Evolutionary conservation across 2,113 vertebrate species (phyloP).

Genomic region (Myanophis thanlyinensis): DNA sequence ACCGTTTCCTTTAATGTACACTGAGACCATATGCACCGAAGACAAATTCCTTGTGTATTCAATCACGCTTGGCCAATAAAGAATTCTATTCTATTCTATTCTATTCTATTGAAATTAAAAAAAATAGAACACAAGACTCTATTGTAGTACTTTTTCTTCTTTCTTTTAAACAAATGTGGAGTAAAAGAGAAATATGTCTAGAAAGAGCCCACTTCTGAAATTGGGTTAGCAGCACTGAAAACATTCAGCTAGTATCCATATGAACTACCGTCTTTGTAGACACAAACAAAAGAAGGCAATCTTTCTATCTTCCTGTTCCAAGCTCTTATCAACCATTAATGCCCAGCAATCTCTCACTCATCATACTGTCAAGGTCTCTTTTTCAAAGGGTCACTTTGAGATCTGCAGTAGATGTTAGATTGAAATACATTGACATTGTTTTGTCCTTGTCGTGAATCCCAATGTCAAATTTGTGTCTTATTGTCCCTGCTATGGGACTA

Average conservation of each 20-base stretch:
- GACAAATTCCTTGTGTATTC: too few relatives aligned
- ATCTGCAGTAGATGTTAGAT: neutral
- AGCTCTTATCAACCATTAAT: neutral
- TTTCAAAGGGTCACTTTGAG: neutral
- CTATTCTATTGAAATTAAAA: too few relatives aligned
- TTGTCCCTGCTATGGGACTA: neutral
- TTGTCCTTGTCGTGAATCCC: neutral
- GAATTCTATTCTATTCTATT: too few relatives aligned
- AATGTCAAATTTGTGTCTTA: neutral
- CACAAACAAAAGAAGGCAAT: neutral
- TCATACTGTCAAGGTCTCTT: neutral
- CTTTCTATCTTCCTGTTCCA: neutral
- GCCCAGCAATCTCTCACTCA: neutral
- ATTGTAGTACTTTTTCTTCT: neutral
- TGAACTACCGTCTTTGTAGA: neutral
- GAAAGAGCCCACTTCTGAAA: neutral
- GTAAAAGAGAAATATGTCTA: neutral
- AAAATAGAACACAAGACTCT: neutral
- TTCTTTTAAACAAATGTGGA: neutral
- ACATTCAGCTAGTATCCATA: neutral
- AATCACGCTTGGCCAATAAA: too few relatives aligned
- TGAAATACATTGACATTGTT: neutral
- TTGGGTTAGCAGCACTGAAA: neutral
- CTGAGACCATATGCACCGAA: too few relatives aligned
- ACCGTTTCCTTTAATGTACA: too few relatives aligned